phyloP scores from a whole-genome alignment of 2,888 invertebrate species.

The Scaptomyza flava region DNA sequence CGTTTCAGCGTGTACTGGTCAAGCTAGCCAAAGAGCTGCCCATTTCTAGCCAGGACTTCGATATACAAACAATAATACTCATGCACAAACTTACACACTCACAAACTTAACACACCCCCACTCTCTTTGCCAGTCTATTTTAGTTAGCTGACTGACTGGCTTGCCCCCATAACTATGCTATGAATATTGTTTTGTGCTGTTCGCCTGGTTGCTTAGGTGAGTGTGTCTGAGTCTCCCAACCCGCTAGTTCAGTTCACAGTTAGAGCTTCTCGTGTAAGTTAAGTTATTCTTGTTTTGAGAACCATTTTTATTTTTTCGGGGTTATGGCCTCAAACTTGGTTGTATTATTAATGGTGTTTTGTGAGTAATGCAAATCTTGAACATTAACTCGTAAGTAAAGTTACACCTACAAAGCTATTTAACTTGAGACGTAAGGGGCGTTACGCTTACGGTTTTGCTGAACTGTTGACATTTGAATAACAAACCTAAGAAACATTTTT shows the following conservation, averaged over 20 bases:
- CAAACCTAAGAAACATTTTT: slow-evolving; percentile 19
- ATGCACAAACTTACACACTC: slow-evolving; percentile 3
- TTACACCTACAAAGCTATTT: slow-evolving; percentile 47
- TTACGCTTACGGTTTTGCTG: slow-evolving; percentile 30
- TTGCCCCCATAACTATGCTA: slow-evolving; percentile 73
- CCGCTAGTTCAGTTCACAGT: slow-evolving; percentile 6
- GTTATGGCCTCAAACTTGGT: slow-evolving; percentile 48
- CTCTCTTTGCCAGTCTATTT: slow-evolving; percentile 11
- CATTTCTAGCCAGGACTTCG: slow-evolving; percentile 53
- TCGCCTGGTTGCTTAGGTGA: slow-evolving; percentile 54
- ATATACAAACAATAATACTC: slow-evolving; percentile 16
- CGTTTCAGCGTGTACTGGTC: slow-evolving; percentile 83
- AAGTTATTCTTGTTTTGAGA: slow-evolving; percentile 38
- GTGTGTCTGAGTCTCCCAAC: slow-evolving; percentile 71
- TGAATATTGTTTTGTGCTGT: slow-evolving; percentile 53
- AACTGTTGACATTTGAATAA: slow-evolving; percentile 78
- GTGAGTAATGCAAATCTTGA: slow-evolving; percentile 68
- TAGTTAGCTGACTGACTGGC: slow-evolving; percentile 26
- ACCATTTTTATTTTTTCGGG: slow-evolving; percentile 23
- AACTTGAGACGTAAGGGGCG: not conserved
- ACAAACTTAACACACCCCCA: slow-evolving; percentile 3
- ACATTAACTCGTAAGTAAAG: slow-evolving; percentile 50
- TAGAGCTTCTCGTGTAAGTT: slow-evolving; percentile 27
- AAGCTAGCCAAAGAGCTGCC: slow-evolving; percentile 50
- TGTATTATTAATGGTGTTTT: slow-evolving; percentile 62